phyloP scores from a whole-genome alignment of 2,888 invertebrate species.

The Alentia gelatinosa region DNA sequence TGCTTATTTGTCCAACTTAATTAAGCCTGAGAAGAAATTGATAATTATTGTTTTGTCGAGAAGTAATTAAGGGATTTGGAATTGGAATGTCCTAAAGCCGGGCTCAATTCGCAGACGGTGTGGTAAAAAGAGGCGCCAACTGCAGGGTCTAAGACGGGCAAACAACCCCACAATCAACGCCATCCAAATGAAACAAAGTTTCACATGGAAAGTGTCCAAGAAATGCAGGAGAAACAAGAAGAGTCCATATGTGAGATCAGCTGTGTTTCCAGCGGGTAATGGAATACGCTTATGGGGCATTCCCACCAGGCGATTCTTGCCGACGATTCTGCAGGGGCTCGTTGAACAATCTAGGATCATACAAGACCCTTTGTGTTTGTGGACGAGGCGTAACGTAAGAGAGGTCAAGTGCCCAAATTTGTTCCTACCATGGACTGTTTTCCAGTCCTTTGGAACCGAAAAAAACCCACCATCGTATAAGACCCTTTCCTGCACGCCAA shows the following conservation, averaged over 20 bases:
- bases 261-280: no score
- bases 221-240: not conserved
- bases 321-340: no score
- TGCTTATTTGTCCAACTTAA: conserved; percentile 24
- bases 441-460: no score
- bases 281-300: no score
- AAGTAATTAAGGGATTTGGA: conserved; percentile 33
- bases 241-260: not conserved
- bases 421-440: no score
- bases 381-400: no score
- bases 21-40: conserved; percentile 32
- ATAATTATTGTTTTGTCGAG: conserved; percentile 19
- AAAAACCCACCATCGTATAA: no score
- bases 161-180: not conserved
- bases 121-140: not conserved
- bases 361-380: no score
- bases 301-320: no score
- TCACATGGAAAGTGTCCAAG: not conserved
- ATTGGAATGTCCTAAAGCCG: conserved; percentile 40
- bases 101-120: not conserved
- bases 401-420: no score
- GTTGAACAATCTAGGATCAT: no score
- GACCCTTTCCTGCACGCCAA: no score
- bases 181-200: not conserved
- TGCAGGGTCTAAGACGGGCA: not conserved